Evolutionary conservation across 2,113 vertebrate species (phyloP).

Genomic region (Heterocephalus glaber): DNA sequence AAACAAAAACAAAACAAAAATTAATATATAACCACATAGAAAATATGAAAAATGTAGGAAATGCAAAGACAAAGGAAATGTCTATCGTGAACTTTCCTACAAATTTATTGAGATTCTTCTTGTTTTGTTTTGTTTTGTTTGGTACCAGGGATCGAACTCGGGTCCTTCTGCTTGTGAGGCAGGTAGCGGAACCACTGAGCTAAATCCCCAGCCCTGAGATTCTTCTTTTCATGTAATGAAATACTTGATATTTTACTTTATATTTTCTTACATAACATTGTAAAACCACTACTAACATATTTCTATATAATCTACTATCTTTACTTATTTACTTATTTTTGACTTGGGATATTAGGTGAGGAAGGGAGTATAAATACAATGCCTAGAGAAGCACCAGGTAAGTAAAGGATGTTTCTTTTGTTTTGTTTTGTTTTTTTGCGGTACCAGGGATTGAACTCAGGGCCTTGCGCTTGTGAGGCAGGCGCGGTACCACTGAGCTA

Average conservation of each 20-base stretch:
- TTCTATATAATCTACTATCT: background rate
- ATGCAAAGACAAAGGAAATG: background rate
- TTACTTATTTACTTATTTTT: background rate
- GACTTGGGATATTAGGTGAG: background rate
- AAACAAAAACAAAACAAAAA: background rate
- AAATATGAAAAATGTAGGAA: slow-evolving; percentile 22
- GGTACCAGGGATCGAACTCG: no score
- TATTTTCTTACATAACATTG: background rate
- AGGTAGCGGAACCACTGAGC: no score
- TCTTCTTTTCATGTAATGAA: no score
- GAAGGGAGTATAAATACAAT: background rate
- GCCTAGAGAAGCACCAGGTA: background rate
- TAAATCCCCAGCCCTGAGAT: no score
- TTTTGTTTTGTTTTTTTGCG: no score
- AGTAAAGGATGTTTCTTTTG: background rate
- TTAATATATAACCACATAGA: background rate
- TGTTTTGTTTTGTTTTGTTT: no score
- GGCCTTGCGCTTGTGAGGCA: no score
- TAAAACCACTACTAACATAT: background rate
- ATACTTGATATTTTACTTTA: background rate
- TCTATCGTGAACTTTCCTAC: background rate
- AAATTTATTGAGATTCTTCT: slow-evolving; percentile 25
- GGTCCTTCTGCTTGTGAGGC: no score
- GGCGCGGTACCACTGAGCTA: no score
- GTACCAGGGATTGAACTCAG: no score